These are phyloP conservation scores for Trichogramma evanescens DNA, from an alignment of 2,888 invertebrate species.

Conservation along the genomic window DNA sequence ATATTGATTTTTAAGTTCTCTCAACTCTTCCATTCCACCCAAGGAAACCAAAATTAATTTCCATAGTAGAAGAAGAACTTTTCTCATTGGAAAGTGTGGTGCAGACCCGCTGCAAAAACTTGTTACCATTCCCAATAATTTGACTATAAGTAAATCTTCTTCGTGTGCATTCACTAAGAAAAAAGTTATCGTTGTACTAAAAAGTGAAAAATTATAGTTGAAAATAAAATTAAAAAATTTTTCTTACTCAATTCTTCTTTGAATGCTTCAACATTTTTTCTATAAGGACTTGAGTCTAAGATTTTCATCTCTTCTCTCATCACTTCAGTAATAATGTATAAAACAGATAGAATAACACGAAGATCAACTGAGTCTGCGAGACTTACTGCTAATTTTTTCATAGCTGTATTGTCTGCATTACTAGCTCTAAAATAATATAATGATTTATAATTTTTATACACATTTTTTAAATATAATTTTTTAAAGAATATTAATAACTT, in stretches of 20 bases:
- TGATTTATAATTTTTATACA: not conserved
- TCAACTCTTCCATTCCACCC: slow-evolving; percentile 82
- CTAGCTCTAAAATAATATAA: slow-evolving; percentile 50
- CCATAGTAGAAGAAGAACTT: slow-evolving; percentile 91
- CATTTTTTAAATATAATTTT: not conserved
- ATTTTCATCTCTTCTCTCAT: slow-evolving; percentile 63
- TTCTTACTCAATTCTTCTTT: slow-evolving; percentile 56
- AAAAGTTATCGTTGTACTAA: slow-evolving; percentile 11
- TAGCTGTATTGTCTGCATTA: slow-evolving; percentile 63
- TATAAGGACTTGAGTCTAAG: slow-evolving; percentile 48
- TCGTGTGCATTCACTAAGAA: slow-evolving; percentile 52
- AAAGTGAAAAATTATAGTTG: slow-evolving; percentile 9
- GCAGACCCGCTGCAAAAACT: slow-evolving; percentile 91
- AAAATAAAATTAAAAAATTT: slow-evolving; percentile 22
- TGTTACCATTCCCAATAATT: slow-evolving; percentile 91
- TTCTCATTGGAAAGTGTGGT: slow-evolving; percentile 98
- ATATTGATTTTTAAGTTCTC: slow-evolving; percentile 66
- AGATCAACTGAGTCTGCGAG: slow-evolving; percentile 87
- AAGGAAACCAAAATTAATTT: slow-evolving; percentile 86
- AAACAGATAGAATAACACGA: slow-evolving; percentile 82
- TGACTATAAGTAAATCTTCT: slow-evolving; percentile 81
- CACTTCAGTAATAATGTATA: slow-evolving; percentile 93
- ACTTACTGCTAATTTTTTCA: slow-evolving; percentile 71
- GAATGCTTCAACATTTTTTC: slow-evolving; percentile 54
- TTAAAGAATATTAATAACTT: slow-evolving; percentile 38